Evolutionary conservation across 2,113 vertebrate species (phyloP).

Genomic region (Sturnus vulgaris): DNA sequence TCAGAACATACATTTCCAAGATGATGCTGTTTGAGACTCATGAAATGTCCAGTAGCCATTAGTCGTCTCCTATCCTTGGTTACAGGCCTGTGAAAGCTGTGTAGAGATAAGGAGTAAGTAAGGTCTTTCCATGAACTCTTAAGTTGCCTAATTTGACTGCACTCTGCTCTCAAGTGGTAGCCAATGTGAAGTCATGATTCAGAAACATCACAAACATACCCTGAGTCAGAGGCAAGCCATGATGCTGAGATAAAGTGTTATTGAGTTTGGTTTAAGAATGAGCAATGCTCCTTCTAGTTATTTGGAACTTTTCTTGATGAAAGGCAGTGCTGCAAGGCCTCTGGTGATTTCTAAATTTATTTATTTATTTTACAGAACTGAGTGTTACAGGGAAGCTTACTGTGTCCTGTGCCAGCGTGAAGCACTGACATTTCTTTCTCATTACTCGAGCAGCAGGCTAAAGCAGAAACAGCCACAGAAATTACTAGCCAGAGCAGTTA

Average conservation of each 20-base stretch:
- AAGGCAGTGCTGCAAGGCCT: background rate
- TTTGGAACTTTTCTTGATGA: background rate
- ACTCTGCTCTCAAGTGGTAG: background rate
- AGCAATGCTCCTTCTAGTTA: background rate
- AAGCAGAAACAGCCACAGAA: background rate
- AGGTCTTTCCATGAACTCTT: background rate
- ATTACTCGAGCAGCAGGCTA: background rate
- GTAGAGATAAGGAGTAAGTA: background rate
- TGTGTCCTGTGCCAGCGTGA: background rate
- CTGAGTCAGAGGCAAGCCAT: background rate
- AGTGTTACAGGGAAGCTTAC: background rate
- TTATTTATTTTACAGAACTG: background rate
- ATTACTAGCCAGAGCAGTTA: background rate
- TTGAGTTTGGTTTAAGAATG: background rate
- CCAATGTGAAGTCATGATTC: background rate
- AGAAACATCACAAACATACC: background rate
- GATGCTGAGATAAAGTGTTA: background rate
- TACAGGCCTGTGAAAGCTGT: background rate
- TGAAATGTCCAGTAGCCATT: background rate
- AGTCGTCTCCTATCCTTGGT: background rate
- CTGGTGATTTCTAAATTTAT: background rate
- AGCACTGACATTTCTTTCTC: background rate
- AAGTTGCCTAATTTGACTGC: background rate
- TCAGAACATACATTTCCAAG: background rate
- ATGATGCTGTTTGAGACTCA: background rate